phyloP scores from a whole-genome alignment of 2,888 invertebrate genomes.

The Drosophila kuntzei region DNA sequence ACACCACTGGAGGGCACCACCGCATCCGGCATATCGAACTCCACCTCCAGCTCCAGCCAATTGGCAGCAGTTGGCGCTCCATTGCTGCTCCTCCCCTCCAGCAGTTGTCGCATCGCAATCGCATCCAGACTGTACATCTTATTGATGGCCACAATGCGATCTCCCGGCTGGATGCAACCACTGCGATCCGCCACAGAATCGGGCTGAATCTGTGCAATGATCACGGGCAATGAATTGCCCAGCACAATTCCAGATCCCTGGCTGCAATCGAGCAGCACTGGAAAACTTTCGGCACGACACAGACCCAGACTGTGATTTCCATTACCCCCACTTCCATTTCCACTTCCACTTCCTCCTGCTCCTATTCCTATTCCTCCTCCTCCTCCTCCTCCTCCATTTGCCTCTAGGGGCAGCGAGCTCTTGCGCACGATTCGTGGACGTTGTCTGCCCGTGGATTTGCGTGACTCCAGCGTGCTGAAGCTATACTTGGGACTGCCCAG shows the following conservation, averaged over 20 bases:
- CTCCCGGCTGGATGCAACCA: conserved; percentile 92
- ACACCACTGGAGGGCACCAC: conserved; percentile 96
- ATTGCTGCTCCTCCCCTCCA: conserved; percentile 74
- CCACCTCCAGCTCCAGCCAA: conserved; percentile 92
- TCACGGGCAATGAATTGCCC: conserved; percentile 77
- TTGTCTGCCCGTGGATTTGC: conserved; percentile 85
- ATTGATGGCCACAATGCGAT: conserved; percentile 94
- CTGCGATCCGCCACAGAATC: conserved; percentile 87
- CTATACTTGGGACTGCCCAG: conserved; percentile 87
- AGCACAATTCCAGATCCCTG: conserved; percentile 85
- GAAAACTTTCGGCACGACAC: conserved; percentile 85
- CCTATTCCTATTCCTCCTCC: conserved; percentile 19
- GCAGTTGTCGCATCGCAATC: conserved; percentile 86
- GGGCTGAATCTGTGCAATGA: conserved; percentile 82
- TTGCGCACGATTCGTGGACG: conserved; percentile 86
- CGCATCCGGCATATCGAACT: conserved; percentile 96
- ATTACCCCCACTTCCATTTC: conserved; percentile 54
- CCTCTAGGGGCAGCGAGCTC: conserved; percentile 86
- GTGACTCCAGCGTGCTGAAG: conserved; percentile 87
- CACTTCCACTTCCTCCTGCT: conserved; percentile 8
- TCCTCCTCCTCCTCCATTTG: conserved; percentile 37
- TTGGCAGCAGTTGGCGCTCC: conserved; percentile 84
- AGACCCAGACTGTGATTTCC: conserved; percentile 79
- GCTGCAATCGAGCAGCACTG: conserved; percentile 85
- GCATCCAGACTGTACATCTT: conserved; percentile 90